These are phyloP conservation scores for Oryzias curvinotus DNA, from an alignment of 2,113 vertebrate genomes.

Conservation along the genomic window DNA sequence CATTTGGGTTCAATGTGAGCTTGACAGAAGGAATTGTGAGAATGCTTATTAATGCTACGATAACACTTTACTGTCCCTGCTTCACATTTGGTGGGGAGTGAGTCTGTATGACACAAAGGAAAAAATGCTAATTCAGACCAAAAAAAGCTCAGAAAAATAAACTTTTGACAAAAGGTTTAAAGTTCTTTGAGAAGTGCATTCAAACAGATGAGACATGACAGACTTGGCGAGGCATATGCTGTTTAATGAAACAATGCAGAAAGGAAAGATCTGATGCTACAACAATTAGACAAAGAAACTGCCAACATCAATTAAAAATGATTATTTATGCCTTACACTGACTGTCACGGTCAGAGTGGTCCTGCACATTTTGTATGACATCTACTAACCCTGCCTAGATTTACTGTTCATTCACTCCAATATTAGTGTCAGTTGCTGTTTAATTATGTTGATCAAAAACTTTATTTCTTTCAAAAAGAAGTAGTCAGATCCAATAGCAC, in stretches of 20 bases:
- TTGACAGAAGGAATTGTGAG: constrained; percentile 57
- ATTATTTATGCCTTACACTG: too few species aligned
- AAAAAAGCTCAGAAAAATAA: background rate
- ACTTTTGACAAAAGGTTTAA: background rate
- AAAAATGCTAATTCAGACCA: background rate
- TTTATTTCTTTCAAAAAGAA: too few species aligned
- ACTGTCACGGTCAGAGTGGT: too few species aligned
- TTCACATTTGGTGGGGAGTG: too few species aligned
- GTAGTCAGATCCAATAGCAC: too few species aligned
- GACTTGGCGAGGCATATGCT: background rate
- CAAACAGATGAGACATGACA: constrained; percentile 3
- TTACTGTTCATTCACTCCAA: too few species aligned
- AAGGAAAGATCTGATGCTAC: background rate
- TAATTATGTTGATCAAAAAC: too few species aligned
- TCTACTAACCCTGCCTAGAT: too few species aligned
- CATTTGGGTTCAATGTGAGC: constrained; percentile 68
- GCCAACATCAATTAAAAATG: too few species aligned
- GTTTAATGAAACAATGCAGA: background rate
- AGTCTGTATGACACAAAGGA: too few species aligned
- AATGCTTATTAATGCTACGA: constrained; percentile 46
- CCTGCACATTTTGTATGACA: too few species aligned
- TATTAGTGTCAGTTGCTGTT: too few species aligned
- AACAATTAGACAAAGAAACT: background rate
- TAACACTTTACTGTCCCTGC: constrained; percentile 18
- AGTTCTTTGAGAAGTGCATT: background rate